A percentile compares a stretch with the other conserved stretches of the same genome.
phyloP scores from a whole-genome alignment of 2,888 invertebrate genomes.

The Pelosia muscerda region DNA sequence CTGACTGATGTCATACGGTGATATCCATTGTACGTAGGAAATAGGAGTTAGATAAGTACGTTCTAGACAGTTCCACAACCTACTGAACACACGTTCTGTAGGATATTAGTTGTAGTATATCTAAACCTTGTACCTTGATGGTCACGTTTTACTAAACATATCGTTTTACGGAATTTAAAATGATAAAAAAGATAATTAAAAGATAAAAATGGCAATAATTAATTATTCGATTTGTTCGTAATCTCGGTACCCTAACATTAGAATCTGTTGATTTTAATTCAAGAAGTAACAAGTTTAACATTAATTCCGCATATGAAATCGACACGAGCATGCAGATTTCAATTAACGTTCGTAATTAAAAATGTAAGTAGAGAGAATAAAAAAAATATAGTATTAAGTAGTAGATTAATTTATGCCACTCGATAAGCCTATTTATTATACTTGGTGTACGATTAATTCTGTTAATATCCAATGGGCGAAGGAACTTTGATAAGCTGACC shows the following conservation, averaged over 20 bases:
- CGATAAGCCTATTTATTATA: conserved; percentile 82
- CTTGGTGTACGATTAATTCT: conserved; percentile 77
- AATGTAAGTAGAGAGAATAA: conserved; percentile 72
- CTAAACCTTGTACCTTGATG: too few species aligned
- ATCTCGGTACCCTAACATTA: conserved; percentile 23
- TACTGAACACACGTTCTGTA: too few species aligned
- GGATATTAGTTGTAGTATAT: too few species aligned
- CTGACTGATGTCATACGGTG: neutral
- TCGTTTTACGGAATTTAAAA: neutral
- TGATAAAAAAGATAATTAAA: conserved; percentile 22
- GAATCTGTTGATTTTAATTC: conserved; percentile 43
- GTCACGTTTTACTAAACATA: too few species aligned
- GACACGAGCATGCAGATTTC: conserved; percentile 67
- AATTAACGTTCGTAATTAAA: conserved; percentile 84
- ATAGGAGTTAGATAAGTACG: too few species aligned
- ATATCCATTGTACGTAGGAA: too few species aligned
- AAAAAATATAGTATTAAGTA: conserved; percentile 76
- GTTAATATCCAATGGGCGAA: conserved; percentile 61
- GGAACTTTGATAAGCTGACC: conserved; percentile 61
- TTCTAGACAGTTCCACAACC: too few species aligned
- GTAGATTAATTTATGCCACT: conserved; percentile 79
- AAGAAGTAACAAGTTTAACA: conserved; percentile 57
- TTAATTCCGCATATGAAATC: conserved; percentile 58
- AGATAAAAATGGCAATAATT: conserved; percentile 28
- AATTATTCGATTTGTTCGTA: conserved; percentile 26